A percentile compares a stretch with the other conserved stretches of the same genome.
These are phyloP conservation scores for Muscicapa adusta DNA, from an alignment of 2,113 vertebrate genomes.

Conservation along the genomic window DNA sequence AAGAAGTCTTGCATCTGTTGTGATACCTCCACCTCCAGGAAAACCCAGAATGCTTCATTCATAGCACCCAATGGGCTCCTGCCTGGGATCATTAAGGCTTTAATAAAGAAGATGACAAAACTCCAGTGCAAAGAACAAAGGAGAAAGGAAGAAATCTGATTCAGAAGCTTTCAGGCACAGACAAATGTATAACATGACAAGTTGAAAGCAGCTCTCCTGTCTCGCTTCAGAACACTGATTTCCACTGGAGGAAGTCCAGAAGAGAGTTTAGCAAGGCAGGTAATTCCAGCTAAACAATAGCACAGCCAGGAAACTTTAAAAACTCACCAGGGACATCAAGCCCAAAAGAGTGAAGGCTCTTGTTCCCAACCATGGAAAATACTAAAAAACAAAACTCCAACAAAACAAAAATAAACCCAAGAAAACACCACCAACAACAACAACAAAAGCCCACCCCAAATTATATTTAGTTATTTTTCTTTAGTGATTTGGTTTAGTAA, in stretches of 20 bases:
- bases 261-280: not conserved
- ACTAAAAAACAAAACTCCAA: not conserved
- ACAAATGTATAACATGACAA: not conserved
- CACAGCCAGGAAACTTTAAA: not conserved
- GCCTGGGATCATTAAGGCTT: not conserved
- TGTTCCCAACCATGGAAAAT: not conserved
- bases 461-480: not conserved
- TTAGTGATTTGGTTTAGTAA: not conserved
- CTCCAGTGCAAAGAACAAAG: not conserved
- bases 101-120: not conserved
- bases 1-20: constrained; percentile 43
- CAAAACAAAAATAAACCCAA: not conserved
- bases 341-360: not conserved
- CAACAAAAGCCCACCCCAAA: not conserved
- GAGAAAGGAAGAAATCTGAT: not conserved
- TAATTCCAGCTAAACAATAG: not conserved
- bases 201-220: not conserved
- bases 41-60: constrained; percentile 8
- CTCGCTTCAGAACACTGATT: not conserved
- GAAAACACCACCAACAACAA: not conserved
- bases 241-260: not conserved
- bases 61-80: not conserved
- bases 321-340: not conserved
- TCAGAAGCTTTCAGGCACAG: not conserved
- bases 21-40: constrained; percentile 32